Percentiles rank a stretch among this genome's conserved stretches.
These are phyloP conservation scores for Lordiphosa andalusiaca DNA, from an alignment of 2,888 invertebrate species.

Conservation along the genomic window DNA sequence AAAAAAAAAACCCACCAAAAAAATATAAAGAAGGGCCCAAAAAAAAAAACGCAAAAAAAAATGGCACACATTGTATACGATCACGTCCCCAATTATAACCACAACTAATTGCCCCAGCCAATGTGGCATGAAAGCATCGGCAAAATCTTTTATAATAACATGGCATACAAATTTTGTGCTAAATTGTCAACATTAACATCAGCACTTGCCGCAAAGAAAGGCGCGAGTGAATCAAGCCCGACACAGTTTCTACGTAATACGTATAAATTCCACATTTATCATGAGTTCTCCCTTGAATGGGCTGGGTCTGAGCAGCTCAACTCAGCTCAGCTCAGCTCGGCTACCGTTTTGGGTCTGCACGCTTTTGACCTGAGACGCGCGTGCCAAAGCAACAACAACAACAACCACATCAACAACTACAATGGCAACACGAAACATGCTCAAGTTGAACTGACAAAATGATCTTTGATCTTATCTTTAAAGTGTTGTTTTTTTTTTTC, in stretches of 20 bases:
- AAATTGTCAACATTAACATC: constrained; percentile 67
- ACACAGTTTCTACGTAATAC: constrained; percentile 18
- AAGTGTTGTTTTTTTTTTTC: constrained; percentile 46
- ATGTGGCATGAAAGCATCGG: constrained; percentile 67
- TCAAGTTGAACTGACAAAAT: constrained; percentile 1
- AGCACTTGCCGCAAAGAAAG: constrained; percentile 5
- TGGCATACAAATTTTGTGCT: constrained; percentile 66
- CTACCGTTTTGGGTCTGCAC: constrained; percentile 48
- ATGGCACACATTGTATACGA: constrained; percentile 11
- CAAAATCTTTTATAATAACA: constrained; percentile 58
- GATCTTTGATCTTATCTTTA: constrained; percentile 53
- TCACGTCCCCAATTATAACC: constrained; percentile 68
- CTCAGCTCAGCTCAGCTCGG: constrained; percentile 38
- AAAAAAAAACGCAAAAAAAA: constrained; percentile 1
- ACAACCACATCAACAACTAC: constrained; percentile 7
- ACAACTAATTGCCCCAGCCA: constrained; percentile 62
- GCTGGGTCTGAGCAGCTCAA: constrained; percentile 34
- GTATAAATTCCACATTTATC: constrained; percentile 50
- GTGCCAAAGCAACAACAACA: constrained; percentile 13
- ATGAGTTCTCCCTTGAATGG: constrained; percentile 29
- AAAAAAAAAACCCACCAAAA: constrained; percentile 2
- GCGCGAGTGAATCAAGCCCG: neutral
- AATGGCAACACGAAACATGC: constrained; percentile 14
- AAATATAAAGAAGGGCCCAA: constrained; percentile 1
- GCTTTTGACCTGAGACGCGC: constrained; percentile 61